Evolutionary conservation across 2,113 vertebrate genomes (phyloP), one percentile per base, ranked within the genome.

Genomic region (Hyla sarda): DNA sequence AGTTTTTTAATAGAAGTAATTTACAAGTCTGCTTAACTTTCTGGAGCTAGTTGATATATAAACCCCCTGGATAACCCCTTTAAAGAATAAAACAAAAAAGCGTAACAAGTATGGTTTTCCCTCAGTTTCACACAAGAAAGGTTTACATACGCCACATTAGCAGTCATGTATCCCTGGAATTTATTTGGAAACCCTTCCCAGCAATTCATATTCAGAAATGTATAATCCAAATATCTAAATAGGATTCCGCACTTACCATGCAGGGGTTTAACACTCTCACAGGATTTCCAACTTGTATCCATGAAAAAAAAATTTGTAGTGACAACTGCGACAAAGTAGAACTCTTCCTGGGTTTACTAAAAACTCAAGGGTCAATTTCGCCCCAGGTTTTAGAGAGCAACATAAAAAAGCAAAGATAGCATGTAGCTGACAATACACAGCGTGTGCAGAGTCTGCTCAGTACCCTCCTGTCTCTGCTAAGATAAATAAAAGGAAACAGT

Each of bases 401-500:
- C 7, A 41, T 5, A 37, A 60, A 13, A 65, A 41, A 67, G 83
- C 25, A 85, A 37, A 52, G 60, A 48, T 52, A 79, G 74, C 23
- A 32, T 41, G 45, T 28, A 37, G 37, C 28, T 52, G 47, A 78
- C 73, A 69, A 79, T 67, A n/a, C 10, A 32, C 67, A 82, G 47
- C 65, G 11, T 74, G 14, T 65, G 73, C 45, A 82, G 28, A 65
- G 30, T 58, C 62, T 48, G 80, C 79, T 82, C 58, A 45, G 25
- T 75, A 77, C 71, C 50, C 81, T 74, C 75, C 82, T 82, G 54
- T 69, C 67, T 75, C 74, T 54, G 74, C 45, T 78, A 69, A 85
- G 45, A 79, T 85, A 85, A 78, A 85, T 79, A 71, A 78, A 85
- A 85, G 45, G 74, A 78, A 85, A 67, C 60, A 52, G 74, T 79